Base-by-base conservation (phyloP, 2,888 invertebrate genomes). In the Balanococcus diminutus region DNA sequence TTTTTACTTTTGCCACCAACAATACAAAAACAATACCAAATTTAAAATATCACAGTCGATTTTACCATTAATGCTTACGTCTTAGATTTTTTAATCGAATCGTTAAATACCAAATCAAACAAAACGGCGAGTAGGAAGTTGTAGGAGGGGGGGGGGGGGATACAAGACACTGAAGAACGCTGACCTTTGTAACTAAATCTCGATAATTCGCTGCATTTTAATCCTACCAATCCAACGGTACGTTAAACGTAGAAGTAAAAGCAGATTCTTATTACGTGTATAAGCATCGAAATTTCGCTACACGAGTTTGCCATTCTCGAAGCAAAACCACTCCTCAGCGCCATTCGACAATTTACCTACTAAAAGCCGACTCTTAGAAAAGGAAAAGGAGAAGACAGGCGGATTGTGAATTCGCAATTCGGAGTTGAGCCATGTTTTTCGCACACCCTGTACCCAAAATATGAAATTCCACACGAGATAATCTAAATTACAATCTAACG, bases 171-270 rank as follows among this genome's bases (percentile, higher is more conserved):
- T 6, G 36, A 36, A 36, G 14, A 19, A 51, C 19, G n/a, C 5
- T 5, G n/a, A 51, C 51, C 16, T 14, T 51, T 19, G 51, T 51
- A 51, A 51, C 19, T 0, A 51, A 51, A 51, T 51, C 4, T 51
- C 51, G 51, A 51, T 51, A 51, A 51, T 19, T 9, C 19, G 19
- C 19, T 4, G 6, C 51, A 16, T 67, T 67, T 31, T 67, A 67
- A 31, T 67, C 67, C 67, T 67, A 67, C 67, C 25, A 67, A 67
- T 67, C 31, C 67, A 67, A 67, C 67, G 67, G 28, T 14, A 28
- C 67, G 67, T 67, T 67, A 67, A 67, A 67, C n/a, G 67, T 67
- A 67, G 67, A 67, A 67, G 67, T 67, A 67, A 67, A 67, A 67
- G 25, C 28, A 31, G 67, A 14, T 67, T 67, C 19, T 2, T 2